phyloP scores from a whole-genome alignment of 1,140 invertebrate species.

The Ganaspis sp. region DNA sequence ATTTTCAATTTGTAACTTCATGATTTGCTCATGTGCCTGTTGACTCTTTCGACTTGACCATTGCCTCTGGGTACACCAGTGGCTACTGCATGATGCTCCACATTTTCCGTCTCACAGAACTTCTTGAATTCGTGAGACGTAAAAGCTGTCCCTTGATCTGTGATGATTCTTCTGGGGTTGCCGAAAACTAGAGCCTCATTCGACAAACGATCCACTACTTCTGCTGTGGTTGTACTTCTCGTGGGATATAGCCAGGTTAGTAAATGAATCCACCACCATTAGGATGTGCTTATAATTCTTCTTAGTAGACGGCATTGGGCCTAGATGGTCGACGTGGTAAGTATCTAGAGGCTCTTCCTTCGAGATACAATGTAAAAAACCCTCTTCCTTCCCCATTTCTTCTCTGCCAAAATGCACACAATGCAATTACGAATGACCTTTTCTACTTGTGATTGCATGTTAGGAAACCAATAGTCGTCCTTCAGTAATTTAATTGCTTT shows the following conservation, averaged over 20 bases:
- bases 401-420: slow-evolving; percentile 23
- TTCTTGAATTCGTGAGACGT: slow-evolving; percentile 47
- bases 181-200: slow-evolving; percentile 51
- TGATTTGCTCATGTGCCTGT: background rate
- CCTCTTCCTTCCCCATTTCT: slow-evolving; percentile 1
- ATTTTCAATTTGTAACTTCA: background rate
- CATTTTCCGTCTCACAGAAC: slow-evolving; percentile 52
- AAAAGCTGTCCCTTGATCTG: slow-evolving; percentile 54
- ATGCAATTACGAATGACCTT: slow-evolving; percentile 17
- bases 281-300: slow-evolving; percentile 31
- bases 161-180: slow-evolving; percentile 55
- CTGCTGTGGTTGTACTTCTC: slow-evolving; percentile 56
- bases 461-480: slow-evolving; percentile 12
- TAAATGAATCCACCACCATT: slow-evolving; percentile 59
- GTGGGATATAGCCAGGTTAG: slow-evolving; percentile 67
- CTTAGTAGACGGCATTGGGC: background rate
- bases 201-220: slow-evolving; percentile 58
- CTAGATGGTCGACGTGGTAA: slow-evolving; percentile 29
- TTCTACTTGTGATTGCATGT: slow-evolving; percentile 45
- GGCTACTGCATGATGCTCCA: slow-evolving; percentile 49
- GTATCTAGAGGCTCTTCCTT: background rate
- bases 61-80: slow-evolving; percentile 8
- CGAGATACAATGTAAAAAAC: background rate
- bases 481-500: slow-evolving; percentile 6
- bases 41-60: slow-evolving; percentile 45